Percentiles rank a stretch among this genome's conserved stretches.
phyloP scores from a whole-genome alignment of 2,888 invertebrate genomes.

The Agriopis leucophaearia region DNA sequence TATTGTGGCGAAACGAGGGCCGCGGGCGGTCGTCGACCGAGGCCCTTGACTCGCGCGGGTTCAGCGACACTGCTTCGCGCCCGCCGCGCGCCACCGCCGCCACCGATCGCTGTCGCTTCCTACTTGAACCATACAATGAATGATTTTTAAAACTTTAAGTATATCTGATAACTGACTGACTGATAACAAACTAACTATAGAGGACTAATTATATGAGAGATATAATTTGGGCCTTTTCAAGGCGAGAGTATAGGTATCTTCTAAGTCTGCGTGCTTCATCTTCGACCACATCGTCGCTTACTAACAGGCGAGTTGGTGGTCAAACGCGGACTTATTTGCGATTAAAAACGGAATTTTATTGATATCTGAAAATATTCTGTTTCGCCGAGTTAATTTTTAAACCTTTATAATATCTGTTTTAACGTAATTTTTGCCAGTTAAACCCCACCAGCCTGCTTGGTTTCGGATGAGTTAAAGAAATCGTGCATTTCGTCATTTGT shows the following conservation, averaged over 20 bases:
- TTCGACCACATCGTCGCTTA: no score
- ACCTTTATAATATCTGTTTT: background rate
- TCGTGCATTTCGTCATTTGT: background rate
- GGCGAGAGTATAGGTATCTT: no score
- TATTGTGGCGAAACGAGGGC: constrained; percentile 72
- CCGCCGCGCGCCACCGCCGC: constrained; percentile 44
- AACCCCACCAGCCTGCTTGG: background rate
- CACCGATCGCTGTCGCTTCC: constrained; percentile 49
- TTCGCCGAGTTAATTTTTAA: background rate
- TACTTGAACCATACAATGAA: constrained; percentile 27
- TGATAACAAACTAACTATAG: no score
- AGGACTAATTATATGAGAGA: no score
- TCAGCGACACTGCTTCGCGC: constrained; percentile 77
- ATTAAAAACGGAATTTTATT: no score
- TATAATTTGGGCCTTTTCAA: no score
- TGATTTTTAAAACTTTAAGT: background rate
- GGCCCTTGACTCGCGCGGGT: constrained; percentile 84
- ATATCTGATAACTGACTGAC: background rate
- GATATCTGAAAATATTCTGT: background rate
- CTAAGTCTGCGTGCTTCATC: no score
- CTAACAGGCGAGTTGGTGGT: no score
- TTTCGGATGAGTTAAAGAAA: background rate
- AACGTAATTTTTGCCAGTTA: background rate
- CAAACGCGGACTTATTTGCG: no score
- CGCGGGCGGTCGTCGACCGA: constrained; percentile 82